Evolutionary conservation across 2,888 invertebrate genomes (phyloP), one percentile per base, ranked within the genome.

Genomic region (Ceratothoa steindachneri): DNA sequence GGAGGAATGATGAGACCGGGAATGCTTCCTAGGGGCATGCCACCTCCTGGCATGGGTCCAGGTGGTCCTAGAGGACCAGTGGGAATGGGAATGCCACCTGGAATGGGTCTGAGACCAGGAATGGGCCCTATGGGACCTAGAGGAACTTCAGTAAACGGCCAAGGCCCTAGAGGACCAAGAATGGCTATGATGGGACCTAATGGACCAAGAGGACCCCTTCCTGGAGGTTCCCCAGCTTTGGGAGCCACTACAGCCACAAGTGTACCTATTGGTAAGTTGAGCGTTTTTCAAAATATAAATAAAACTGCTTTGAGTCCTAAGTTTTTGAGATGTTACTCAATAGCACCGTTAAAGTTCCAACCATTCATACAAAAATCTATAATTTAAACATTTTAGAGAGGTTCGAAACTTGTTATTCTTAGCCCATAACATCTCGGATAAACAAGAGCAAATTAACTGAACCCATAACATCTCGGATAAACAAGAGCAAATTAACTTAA

Each of bases 111-210:
- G 9, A 67, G 75, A n/a, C 77, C 77, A 30, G 77, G 77, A 67
- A 74, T 77, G 77, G 74, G 77, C 12, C 74, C 72, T 12, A 69
- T 72, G 41, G 78, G 75, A 19, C 75, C 74, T 51, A 69, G 78
- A 52, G 75, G 75, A 22, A 52, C 72, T 27, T 73, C 75, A 28
- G 70, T 76, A 69, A 79, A 79, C 66, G 79, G 78, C 5, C 51
- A 30, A 15, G 77, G 75, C 27, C 72, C 68, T 31, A 74, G 80
- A n/a, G 76, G 77, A 0, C 77, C 77, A 12, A 52, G 80, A 29
- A 77, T 78, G 29, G 77, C 78, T 12, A 74, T 80, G 76, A 74
- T 76, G 74, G 80, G 77, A 3, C 80, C 77, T 19, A 72, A 66
- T 30, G 77, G 80, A 29, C 31, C 69, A 9, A 74, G 80, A 41